Percentiles rank a stretch among this genome's conserved stretches.
These are phyloP conservation scores for Sebastes steindachneri DNA, from an alignment of 2,797 vertebrate species.

Conservation along the genomic window DNA sequence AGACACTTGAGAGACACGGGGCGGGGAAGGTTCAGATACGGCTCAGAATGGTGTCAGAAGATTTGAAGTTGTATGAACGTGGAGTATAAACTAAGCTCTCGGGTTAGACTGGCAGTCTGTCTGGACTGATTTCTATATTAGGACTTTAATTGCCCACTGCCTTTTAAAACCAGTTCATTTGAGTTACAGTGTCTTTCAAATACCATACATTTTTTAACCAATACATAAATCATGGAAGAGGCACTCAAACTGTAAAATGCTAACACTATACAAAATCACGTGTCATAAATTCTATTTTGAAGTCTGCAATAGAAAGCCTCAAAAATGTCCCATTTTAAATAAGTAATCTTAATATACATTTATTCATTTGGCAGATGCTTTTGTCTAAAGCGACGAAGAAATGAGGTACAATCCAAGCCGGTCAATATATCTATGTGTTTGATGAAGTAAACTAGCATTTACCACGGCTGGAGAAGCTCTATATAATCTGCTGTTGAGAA, in stretches of 20 bases:
- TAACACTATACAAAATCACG: not conserved
- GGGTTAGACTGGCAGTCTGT: constrained; percentile 16
- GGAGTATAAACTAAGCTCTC: constrained; percentile 37
- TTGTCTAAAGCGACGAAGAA: not conserved
- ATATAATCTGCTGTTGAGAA: not conserved
- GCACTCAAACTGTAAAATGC: not conserved
- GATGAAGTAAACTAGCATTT: not conserved
- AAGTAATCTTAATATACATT: not conserved
- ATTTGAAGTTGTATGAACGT: constrained; percentile 62
- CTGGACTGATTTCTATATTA: not conserved
- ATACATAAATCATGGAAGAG: not conserved
- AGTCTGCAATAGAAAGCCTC: not conserved
- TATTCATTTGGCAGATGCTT: not conserved
- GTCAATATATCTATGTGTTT: not conserved
- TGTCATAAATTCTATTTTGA: not conserved
- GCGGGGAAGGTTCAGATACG: constrained; percentile 50
- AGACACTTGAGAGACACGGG: constrained; percentile 82
- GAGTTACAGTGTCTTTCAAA: not conserved
- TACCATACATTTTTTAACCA: not conserved
- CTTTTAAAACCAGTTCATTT: not conserved
- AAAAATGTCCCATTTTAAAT: not conserved
- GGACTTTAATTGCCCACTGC: not conserved
- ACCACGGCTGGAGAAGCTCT: not conserved
- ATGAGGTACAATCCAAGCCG: not conserved
- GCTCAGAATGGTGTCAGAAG: constrained; percentile 50